These are phyloP conservation scores for Blomia tropicalis DNA, from an alignment of 2,888 invertebrate genomes.

Conservation along the genomic window DNA sequence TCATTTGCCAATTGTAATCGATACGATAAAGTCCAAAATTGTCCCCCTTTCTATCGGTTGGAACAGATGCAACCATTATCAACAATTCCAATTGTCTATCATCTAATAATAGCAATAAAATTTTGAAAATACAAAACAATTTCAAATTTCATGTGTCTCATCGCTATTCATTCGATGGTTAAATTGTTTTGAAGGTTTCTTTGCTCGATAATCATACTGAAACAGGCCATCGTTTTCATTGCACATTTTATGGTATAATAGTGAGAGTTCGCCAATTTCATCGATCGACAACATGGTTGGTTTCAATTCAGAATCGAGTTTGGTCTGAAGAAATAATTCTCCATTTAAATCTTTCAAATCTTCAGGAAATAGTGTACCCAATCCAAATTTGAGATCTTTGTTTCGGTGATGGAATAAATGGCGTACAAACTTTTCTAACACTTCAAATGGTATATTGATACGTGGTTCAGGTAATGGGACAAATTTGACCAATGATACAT, in stretches of 20 bases:
- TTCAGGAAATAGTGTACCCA: conserved; percentile 41
- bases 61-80: no score
- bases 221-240: conserved; percentile 34
- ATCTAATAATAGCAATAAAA: no score
- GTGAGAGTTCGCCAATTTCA: conserved; percentile 59
- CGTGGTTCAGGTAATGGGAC: conserved; percentile 59
- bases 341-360: conserved; percentile 48
- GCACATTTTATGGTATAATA: conserved; percentile 57
- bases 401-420: conserved; percentile 73
- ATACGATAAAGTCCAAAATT: no score
- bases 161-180: no score
- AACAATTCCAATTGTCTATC: no score
- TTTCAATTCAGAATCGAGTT: conserved; percentile 50
- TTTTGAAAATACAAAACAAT: no score
- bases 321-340: conserved; percentile 52
- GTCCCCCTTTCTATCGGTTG: no score
- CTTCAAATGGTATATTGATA: conserved; percentile 55
- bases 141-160: no score
- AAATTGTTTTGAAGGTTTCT: no score
- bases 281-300: conserved; percentile 58
- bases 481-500: conserved; percentile 83
- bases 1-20: no score
- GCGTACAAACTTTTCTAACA: conserved; percentile 74
- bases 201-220: conserved; percentile 52
- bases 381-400: conserved; percentile 44